A percentile compares a stretch with the other conserved stretches of the same genome.
Evolutionary conservation across 2,797 vertebrate genomes (phyloP).

Genomic region (Pipistrellus pygmaeus): DNA sequence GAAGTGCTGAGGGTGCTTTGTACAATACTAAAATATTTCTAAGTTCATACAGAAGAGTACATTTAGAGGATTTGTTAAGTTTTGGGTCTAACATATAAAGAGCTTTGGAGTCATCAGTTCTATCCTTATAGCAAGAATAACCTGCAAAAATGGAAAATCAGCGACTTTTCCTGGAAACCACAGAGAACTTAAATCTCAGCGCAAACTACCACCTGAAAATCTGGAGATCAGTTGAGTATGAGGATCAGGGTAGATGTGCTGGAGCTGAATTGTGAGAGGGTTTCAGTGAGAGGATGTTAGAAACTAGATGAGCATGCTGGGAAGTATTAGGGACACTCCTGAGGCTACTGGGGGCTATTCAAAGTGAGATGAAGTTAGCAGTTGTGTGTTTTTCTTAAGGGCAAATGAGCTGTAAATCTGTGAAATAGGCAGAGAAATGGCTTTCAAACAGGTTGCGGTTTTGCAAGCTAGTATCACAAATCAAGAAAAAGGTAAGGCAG

Average conservation of each 20-base stretch:
- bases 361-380: neutral
- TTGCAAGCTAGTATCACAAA: neutral
- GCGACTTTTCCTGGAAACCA: neutral
- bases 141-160: neutral
- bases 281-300: neutral
- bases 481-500: neutral
- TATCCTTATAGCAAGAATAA: neutral
- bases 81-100: neutral
- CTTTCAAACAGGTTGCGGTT: neutral
- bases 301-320: neutral
- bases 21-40: neutral
- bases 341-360: neutral
- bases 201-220: neutral
- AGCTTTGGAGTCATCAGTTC: neutral
- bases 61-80: neutral
- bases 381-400: neutral
- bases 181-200: neutral
- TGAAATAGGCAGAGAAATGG: neutral
- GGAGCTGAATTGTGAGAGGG: neutral
- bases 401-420: neutral
- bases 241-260: neutral
- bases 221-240: neutral
- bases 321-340: neutral
- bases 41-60: neutral
- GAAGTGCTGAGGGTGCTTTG: neutral